These are phyloP conservation scores for Andrena trimmerana DNA, from an alignment of 2,888 invertebrate species.

Conservation along the genomic window DNA sequence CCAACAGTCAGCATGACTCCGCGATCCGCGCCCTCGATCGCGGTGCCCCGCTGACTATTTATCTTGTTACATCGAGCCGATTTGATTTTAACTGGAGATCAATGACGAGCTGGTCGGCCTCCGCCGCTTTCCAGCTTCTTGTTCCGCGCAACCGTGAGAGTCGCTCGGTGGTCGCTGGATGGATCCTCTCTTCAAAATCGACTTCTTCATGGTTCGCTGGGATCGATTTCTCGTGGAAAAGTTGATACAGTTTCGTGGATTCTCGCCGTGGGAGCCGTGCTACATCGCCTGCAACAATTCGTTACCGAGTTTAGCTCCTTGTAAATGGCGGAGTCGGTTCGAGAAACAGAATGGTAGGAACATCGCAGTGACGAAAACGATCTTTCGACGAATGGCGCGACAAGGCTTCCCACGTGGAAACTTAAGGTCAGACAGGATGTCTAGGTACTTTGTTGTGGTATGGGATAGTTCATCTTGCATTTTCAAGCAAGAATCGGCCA, in stretches of 20 bases:
- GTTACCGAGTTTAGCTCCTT: background rate
- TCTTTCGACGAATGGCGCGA: no score
- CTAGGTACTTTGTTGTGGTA: no score
- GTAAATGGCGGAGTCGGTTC: background rate
- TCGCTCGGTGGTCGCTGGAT: background rate
- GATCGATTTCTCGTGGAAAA: slow-evolving; percentile 7
- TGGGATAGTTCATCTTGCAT: no score
- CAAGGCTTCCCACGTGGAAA: no score
- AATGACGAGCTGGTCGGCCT: slow-evolving; percentile 73
- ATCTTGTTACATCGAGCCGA: slow-evolving; percentile 81
- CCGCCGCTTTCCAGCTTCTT: slow-evolving; percentile 70
- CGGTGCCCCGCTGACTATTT: slow-evolving; percentile 80
- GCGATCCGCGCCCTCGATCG: slow-evolving; percentile 73
- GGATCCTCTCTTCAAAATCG: slow-evolving; percentile 4
- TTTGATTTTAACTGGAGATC: slow-evolving; percentile 81
- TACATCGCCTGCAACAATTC: slow-evolving; percentile 11
- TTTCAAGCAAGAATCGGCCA: no score
- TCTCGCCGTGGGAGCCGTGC: background rate
- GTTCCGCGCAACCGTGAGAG: slow-evolving; percentile 44
- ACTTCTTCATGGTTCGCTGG: background rate
- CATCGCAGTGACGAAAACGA: no score
- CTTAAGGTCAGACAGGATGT: no score
- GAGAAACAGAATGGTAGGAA: no score
- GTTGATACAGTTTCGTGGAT: background rate
- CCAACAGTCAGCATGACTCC: slow-evolving; percentile 78